A percentile compares a stretch with the other conserved stretches of the same genome.
Evolutionary conservation across 2,888 invertebrate genomes (phyloP).

Genomic region (Priocnemis perturbator): DNA sequence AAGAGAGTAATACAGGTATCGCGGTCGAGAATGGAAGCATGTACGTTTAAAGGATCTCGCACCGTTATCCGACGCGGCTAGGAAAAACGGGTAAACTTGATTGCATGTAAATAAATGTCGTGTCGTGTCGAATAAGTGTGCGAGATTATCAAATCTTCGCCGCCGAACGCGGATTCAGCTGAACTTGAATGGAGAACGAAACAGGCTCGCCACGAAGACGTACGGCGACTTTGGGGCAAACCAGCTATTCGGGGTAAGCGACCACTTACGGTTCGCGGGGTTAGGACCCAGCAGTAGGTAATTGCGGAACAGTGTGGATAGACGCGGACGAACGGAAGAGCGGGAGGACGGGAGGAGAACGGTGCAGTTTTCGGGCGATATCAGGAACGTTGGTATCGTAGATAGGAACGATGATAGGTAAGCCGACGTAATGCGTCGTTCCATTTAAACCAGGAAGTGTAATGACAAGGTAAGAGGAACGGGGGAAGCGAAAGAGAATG

Average conservation of each 20-base stretch:
- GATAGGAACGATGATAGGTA: slow-evolving; percentile 55
- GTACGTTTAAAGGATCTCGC: too few relatives aligned
- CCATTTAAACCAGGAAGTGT: slow-evolving; percentile 61
- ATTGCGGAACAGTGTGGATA: slow-evolving; percentile 35
- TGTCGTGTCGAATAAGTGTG: too few relatives aligned
- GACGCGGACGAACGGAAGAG: slow-evolving; percentile 23
- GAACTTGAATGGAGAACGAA: too few relatives aligned
- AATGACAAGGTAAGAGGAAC: slow-evolving; percentile 51
- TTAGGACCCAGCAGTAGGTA: slow-evolving; percentile 38
- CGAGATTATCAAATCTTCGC: too few relatives aligned
- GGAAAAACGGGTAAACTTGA: too few relatives aligned
- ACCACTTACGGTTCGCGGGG: slow-evolving; percentile 34
- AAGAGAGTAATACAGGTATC: too few relatives aligned
- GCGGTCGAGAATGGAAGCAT: too few relatives aligned
- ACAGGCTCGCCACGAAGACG: too few relatives aligned
- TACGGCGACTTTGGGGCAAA: too few relatives aligned
- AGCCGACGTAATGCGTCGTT: slow-evolving; percentile 58
- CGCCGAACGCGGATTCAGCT: too few relatives aligned
- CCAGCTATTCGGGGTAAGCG: slow-evolving; percentile 35
- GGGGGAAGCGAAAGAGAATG: background rate
- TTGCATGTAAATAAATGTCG: too few relatives aligned
- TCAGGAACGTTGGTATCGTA: slow-evolving; percentile 46
- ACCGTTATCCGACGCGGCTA: too few relatives aligned
- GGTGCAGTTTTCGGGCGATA: slow-evolving; percentile 48
- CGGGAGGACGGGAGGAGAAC: slow-evolving; percentile 8